Base-by-base conservation (phyloP, 2,888 invertebrate species). In the Drosophila neotestacea region DNA sequence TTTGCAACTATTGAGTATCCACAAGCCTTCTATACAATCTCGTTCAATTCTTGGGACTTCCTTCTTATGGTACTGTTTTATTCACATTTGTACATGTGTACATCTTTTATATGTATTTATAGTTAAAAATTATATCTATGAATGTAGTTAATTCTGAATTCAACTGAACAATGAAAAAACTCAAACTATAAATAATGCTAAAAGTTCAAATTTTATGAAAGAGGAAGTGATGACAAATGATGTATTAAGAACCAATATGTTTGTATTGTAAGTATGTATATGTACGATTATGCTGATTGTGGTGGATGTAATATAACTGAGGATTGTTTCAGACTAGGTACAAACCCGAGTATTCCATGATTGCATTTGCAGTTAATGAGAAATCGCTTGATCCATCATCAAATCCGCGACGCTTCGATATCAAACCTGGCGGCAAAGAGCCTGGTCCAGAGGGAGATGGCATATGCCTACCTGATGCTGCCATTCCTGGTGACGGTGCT, bases 361-460 rank as follows among this genome's bases (percentile, higher is more conserved):
- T 39, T 39, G 38, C 38, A 39, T 39, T 39, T 13, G 38, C 38
- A 39, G 96, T 96, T 88, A 96, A 96, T 90, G 96, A 96, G 90
- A 96, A 96, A 93, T 97, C 97, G 93, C 97, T 97, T 90, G 96
- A 95, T 79, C 95, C 95, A 91, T 96, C 96, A 91, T 96, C 96
- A 90, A 95, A 95, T 83, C 94, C 94, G 85, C 94, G 93, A 80
- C 93, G 92, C 93, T 95, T 96, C 90, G 95, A 95, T 95, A 95
- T 96, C 92, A 94, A 94, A 92, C 95, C 96, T 83, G 96, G 96
- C 87, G 95, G 95, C 81, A 96, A 93, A 61, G 96, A 96, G 64
- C 96, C 96, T 69, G 97, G 97, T 89, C 97, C 97, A 87, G 97
- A 96, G 81, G 97, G 97, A 73, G 96, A 96, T 85, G 95, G 95